Conservation (phyloP, 2,113 vertebrate species). For the Ictalurus punctatus region DNA sequence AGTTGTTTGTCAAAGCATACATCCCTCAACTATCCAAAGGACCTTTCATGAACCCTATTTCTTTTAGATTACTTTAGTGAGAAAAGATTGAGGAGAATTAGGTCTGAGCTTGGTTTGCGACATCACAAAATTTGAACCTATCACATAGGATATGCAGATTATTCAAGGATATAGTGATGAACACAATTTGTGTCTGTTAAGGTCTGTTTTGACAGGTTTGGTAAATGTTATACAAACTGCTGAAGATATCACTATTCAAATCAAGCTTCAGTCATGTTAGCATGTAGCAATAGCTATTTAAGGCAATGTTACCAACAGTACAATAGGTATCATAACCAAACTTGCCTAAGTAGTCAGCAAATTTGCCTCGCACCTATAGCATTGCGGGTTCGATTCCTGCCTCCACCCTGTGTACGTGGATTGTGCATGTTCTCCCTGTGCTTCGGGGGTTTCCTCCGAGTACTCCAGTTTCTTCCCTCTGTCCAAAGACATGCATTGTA, state of each 20-base stretch:
- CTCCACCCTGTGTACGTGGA: no score
- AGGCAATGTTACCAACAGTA: neutral
- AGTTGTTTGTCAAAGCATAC: neutral
- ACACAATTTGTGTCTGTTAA: no score
- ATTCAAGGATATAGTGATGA: neutral
- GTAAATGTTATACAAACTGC: neutral
- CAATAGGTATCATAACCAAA: no score
- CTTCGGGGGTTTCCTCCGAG: no score
- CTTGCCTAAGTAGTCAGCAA: no score
- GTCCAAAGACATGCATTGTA: no score
- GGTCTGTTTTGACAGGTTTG: no score
- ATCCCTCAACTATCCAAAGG: neutral
- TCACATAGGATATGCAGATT: neutral
- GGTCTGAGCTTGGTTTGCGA: neutral
- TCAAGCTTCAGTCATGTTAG: neutral
- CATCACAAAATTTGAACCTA: neutral
- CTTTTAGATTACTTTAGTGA: neutral
- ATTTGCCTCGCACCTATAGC: no score
- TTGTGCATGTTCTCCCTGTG: no score
- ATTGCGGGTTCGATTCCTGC: no score
- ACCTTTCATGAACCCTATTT: neutral
- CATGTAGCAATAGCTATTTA: neutral
- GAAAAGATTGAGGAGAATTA: neutral
- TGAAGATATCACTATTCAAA: neutral
- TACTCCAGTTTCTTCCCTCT: no score